Evolutionary conservation across 2,113 vertebrate species (phyloP).

Genomic region (Rhodinocichla rosea): DNA sequence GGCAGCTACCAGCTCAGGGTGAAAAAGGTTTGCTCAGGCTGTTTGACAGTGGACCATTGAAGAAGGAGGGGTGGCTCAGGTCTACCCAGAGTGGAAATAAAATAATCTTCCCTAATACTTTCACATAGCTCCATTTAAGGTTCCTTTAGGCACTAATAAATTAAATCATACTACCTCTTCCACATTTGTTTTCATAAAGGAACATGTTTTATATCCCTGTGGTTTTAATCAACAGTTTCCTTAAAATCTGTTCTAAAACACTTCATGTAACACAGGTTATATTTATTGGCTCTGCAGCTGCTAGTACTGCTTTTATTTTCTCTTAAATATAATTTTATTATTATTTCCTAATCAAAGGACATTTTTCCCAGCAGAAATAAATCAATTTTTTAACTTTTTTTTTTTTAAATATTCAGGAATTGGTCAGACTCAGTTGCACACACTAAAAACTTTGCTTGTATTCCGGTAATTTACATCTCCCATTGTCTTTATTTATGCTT

Average conservation of each 20-base stretch:
- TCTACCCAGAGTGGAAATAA: not conserved
- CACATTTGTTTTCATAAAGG: not conserved
- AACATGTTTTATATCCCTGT: not conserved
- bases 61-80: not conserved
- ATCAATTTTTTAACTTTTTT: rapidly evolving
- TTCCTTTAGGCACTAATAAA: not conserved
- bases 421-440: not conserved
- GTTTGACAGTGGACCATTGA: not conserved
- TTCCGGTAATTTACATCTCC: not conserved
- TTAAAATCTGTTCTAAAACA: not conserved
- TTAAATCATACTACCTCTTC: not conserved
- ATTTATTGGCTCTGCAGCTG: not conserved
- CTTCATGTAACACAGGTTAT: not conserved
- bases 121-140: not conserved
- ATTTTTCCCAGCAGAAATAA: not conserved
- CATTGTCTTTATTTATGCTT: not conserved
- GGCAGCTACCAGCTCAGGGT: not conserved
- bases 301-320: not conserved
- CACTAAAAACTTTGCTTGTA: not conserved
- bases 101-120: not conserved
- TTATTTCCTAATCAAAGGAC: not conserved
- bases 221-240: not conserved
- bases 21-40: not conserved
- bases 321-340: not conserved
- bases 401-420: not conserved